phyloP scores from a whole-genome alignment of 1,140 invertebrate genomes.

The Camponotus vicinus region DNA sequence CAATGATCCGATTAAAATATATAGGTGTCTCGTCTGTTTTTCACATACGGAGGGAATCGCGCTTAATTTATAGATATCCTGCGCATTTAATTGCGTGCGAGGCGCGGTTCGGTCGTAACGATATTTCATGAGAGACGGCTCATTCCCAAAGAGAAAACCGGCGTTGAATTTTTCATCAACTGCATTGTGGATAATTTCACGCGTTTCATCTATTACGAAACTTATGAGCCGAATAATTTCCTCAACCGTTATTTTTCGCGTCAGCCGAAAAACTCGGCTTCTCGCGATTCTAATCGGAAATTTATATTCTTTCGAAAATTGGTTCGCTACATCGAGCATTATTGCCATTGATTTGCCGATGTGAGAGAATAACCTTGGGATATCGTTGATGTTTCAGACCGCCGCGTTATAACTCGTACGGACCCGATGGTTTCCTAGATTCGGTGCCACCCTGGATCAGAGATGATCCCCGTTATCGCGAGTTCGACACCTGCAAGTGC shows the following conservation, averaged over 20 bases:
- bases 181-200: background rate
- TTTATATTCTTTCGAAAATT: background rate
- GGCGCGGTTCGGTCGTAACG: background rate
- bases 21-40: background rate
- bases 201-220: background rate
- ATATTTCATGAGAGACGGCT: constrained; percentile 42
- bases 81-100: constrained; percentile 36
- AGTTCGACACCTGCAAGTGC: constrained; percentile 87
- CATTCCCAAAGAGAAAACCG: background rate
- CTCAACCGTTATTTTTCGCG: background rate
- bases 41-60: background rate
- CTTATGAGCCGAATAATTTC: background rate
- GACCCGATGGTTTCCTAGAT: background rate
- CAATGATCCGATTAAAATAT: constrained; percentile 51
- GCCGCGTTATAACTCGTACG: constrained; percentile 10
- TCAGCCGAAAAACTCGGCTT: background rate
- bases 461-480: constrained; percentile 81
- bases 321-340: background rate
- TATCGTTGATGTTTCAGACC: constrained; percentile 40
- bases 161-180: constrained; percentile 13
- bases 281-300: background rate
- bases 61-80: constrained; percentile 45
- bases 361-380: background rate
- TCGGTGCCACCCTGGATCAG: constrained; percentile 83
- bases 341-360: background rate